These are phyloP conservation scores for Araneus ventricosus DNA, from an alignment of 1,140 invertebrate species.

Conservation along the genomic window DNA sequence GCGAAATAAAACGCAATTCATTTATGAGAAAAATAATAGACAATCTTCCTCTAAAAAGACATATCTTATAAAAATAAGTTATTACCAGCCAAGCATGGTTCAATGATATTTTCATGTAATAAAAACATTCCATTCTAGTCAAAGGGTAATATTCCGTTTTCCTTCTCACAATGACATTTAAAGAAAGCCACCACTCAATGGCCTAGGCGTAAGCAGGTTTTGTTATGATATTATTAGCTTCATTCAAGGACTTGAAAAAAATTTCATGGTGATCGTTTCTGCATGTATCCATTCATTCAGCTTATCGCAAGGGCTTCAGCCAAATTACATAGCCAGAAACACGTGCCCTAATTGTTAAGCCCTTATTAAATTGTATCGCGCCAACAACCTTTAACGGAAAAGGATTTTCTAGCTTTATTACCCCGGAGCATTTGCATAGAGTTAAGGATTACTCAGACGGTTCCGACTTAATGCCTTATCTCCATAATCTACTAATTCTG, in stretches of 20 bases:
- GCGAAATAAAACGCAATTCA: too few relatives aligned
- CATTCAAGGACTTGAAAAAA: too few relatives aligned
- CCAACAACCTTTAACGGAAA: not conserved
- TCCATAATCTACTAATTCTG: not conserved
- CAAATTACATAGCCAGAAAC: not conserved
- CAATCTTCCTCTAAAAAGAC: too few relatives aligned
- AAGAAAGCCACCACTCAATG: too few relatives aligned
- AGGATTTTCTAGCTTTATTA: conserved; percentile 25
- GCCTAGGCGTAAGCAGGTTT: too few relatives aligned
- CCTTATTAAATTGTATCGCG: conserved; percentile 10
- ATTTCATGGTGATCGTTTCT: not conserved
- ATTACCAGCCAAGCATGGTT: too few relatives aligned
- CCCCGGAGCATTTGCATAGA: not conserved
- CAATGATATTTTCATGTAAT: not conserved
- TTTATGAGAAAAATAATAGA: too few relatives aligned
- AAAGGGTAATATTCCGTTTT: too few relatives aligned
- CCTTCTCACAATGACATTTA: too few relatives aligned
- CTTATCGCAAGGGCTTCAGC: not conserved
- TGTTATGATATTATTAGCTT: too few relatives aligned
- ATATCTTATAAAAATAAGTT: too few relatives aligned
- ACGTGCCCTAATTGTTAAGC: conserved; percentile 5
- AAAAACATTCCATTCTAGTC: not conserved
- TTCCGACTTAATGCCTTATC: conserved; percentile 15
- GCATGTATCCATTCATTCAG: not conserved
- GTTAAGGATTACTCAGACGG: not conserved